Evolutionary conservation across 2,113 vertebrate genomes (phyloP).

Genomic region (Erythrocebus patas): DNA sequence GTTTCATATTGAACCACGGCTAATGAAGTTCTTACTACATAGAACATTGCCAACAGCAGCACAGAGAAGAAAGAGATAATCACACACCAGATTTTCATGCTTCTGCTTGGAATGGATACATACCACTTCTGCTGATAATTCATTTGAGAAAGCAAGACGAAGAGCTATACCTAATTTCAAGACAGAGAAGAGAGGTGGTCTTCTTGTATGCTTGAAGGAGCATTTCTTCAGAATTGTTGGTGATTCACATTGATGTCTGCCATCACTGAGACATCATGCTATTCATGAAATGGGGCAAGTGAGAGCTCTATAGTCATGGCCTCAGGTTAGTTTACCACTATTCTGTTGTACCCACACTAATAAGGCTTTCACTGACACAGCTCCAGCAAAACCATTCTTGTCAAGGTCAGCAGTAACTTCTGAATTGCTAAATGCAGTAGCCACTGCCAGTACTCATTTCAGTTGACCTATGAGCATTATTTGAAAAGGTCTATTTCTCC

Average conservation of each 20-base stretch:
- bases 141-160: not conserved
- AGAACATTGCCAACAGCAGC: not conserved
- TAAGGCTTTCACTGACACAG: not conserved
- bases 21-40: not conserved
- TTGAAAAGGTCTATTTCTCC: not conserved
- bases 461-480: not conserved
- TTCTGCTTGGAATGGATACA: not conserved
- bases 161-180: not conserved
- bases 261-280: not conserved
- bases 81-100: not conserved
- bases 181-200: not conserved
- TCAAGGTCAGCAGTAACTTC: not conserved
- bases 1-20: not conserved
- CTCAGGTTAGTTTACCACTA: not conserved
- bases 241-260: not conserved
- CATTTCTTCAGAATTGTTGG: not conserved
- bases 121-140: not conserved
- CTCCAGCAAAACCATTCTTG: not conserved
- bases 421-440: not conserved
- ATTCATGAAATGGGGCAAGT: not conserved
- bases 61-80: not conserved
- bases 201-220: not conserved
- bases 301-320: accelerated
- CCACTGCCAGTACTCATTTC: not conserved
- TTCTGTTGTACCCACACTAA: not conserved